These are phyloP conservation scores for Coregonus clupeaformis DNA, from an alignment of 2,113 vertebrate species.

Conservation along the genomic window DNA sequence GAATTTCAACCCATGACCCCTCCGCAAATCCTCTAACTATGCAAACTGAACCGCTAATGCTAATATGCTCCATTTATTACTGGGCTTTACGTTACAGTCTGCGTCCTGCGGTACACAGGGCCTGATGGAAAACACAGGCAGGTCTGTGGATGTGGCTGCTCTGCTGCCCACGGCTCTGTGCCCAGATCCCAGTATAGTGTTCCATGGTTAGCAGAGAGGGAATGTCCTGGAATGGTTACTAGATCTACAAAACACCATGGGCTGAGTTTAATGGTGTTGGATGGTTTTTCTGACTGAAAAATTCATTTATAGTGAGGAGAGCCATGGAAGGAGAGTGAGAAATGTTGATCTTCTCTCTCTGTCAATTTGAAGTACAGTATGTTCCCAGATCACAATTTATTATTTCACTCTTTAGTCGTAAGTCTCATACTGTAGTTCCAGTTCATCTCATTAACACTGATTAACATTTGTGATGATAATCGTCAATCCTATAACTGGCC, in stretches of 20 bases:
- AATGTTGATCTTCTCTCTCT: not conserved
- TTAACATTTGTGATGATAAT: not conserved
- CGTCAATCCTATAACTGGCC: not conserved
- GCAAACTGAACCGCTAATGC: not conserved
- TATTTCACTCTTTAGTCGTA: too few relatives aligned
- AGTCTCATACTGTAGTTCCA: too few relatives aligned
- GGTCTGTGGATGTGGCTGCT: constrained; percentile 22
- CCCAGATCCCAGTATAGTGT: constrained; percentile 19
- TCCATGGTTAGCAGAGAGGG: constrained; percentile 15
- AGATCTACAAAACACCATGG: constrained; percentile 13
- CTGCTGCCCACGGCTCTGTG: constrained; percentile 9
- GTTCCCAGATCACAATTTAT: not conserved
- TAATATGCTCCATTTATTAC: not conserved
- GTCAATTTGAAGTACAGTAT: not conserved
- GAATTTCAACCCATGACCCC: not conserved
- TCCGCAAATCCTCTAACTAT: not conserved
- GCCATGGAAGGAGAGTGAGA: not conserved
- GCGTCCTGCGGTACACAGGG: not conserved
- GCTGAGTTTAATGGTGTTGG: not conserved
- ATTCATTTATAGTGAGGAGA: not conserved
- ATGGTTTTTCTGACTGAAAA: not conserved
- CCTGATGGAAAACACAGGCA: constrained; percentile 16
- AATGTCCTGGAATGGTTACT: constrained; percentile 5
- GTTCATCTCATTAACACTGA: not conserved
- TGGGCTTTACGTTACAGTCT: not conserved